Base-by-base conservation (phyloP, 2,888 invertebrate genomes). In the Stictocephala bisonia region DNA sequence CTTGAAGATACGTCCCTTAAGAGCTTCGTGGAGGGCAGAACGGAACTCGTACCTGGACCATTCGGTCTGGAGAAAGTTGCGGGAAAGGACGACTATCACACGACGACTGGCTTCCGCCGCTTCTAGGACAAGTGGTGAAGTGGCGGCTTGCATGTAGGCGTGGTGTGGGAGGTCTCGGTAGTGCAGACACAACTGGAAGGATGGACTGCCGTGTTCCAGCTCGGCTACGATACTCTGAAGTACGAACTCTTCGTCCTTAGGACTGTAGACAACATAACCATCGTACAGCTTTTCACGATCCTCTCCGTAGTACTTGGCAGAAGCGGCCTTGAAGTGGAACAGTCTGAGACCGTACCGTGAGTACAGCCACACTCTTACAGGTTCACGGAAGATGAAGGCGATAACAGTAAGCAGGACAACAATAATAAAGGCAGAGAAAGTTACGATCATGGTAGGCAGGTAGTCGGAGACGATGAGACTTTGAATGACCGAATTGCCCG, bases 41-140 rank as follows among this genome's bases (percentile, higher is more conserved):
- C 95, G 91, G 83, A 97, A 92, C 84, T 97, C 96, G 83, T 92
- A 92, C 77, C 94, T 90, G 77, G 94, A 92, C 97, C 97, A 97
- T 84, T 97, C 96, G 70, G 95, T 95, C 84, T 94, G 92, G 81
- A 97, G 87, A 84, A 96, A 95, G 85, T 95, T 93, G 81, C 93
- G 89, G 35, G 96, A 95, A 77, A 97, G 86, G 70, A 97, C 91
- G 80, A 97, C 87, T 79, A 97, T 90, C 79, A 97, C 92, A 80
- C 95, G 89, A 75, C 94, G 90, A 78, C 95, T 94, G 68, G 94
- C 93, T 81, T 96, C 93, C 67, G 96, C 93, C 51, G 95, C 95
- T 83, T 94, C 94, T 41, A 94, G 87, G 79, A 94, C 91, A 77
- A 96, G 92, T 31, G 92, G 90, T 50, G 83, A 86, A 6, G 83